These are phyloP conservation scores for Zaprionus capensis DNA, from an alignment of 1,140 invertebrate genomes.

Conservation along the genomic window DNA sequence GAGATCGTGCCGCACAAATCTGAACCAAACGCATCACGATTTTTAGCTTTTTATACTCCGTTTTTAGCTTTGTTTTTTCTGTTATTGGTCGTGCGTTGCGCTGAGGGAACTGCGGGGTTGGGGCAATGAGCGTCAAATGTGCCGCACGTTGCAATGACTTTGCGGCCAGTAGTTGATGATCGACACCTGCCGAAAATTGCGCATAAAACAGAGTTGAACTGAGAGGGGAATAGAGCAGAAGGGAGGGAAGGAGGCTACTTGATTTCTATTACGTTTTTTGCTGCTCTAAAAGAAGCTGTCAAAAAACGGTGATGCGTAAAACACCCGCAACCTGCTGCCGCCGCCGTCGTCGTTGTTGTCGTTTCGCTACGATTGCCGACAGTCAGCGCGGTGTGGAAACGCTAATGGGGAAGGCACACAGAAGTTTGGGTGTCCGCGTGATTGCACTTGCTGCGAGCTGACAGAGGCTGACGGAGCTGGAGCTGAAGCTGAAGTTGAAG, in stretches of 20 bases:
- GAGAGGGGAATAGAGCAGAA: neutral
- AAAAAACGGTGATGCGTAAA: constrained; percentile 75
- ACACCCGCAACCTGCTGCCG: constrained; percentile 56
- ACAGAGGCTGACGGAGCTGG: no score
- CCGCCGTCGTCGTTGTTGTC: constrained; percentile 35
- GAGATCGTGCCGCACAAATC: constrained; percentile 73
- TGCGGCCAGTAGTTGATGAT: constrained; percentile 27
- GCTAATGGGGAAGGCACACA: constrained; percentile 74
- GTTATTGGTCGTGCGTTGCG: constrained; percentile 58
- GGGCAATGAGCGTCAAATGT: constrained; percentile 71
- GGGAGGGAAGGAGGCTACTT: neutral
- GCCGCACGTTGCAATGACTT: constrained; percentile 64
- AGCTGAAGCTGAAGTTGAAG: neutral
- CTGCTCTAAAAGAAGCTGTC: constrained; percentile 54
- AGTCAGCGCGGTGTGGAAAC: constrained; percentile 73
- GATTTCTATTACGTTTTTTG: neutral
- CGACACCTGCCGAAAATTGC: constrained; percentile 71
- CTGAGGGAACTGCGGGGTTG: constrained; percentile 52
- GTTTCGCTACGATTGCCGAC: constrained; percentile 69
- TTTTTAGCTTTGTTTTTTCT: constrained; percentile 28
- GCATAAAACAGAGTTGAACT: constrained; percentile 55
- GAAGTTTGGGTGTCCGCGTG: constrained; percentile 66
- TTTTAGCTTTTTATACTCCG: constrained; percentile 26
- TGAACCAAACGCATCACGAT: constrained; percentile 79
- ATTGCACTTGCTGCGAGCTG: constrained; percentile 41